Conservation (phyloP, 2,797 vertebrate species). For the Gymnoscopelus microlampas region DNA sequence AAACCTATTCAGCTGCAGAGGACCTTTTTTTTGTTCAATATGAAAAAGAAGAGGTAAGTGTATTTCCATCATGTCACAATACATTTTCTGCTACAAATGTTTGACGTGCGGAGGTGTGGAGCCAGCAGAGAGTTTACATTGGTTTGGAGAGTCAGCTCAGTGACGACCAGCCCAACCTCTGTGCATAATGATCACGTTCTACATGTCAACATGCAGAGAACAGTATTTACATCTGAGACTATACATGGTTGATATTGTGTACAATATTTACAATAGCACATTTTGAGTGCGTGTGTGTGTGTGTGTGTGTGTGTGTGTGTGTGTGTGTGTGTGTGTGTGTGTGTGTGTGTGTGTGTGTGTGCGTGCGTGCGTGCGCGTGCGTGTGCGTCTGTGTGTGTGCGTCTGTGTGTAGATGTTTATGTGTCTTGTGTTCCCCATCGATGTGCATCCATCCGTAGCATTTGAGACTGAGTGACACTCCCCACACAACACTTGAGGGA, state of each 20-base stretch:
- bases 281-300: slow-evolving; percentile 48
- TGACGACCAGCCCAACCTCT: slow-evolving; percentile 51
- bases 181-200: slow-evolving; percentile 64
- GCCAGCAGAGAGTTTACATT: slow-evolving; percentile 46
- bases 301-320: slow-evolving; percentile 25
- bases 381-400: slow-evolving; percentile 44
- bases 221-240: slow-evolving; percentile 62
- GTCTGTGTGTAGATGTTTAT: slow-evolving; percentile 7
- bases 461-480: slow-evolving; percentile 31
- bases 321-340: slow-evolving; percentile 42
- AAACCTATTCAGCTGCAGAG: slow-evolving; percentile 42
- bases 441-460: slow-evolving; percentile 36
- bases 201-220: slow-evolving; percentile 81
- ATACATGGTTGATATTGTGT: slow-evolving; percentile 71
- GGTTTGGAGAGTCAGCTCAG: slow-evolving; percentile 50
- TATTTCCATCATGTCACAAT: slow-evolving; percentile 32
- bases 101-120: slow-evolving; percentile 36
- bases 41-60: slow-evolving; percentile 24
- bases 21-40: slow-evolving; percentile 30
- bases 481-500: slow-evolving; percentile 39
- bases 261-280: slow-evolving; percentile 78
- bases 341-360: slow-evolving; percentile 50
- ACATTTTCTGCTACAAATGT: slow-evolving; percentile 35
- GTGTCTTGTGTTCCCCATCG: slow-evolving; percentile 36
- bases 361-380: slow-evolving; percentile 14